phyloP scores from a whole-genome alignment of 1,140 invertebrate species.

The Sinella curviseta region DNA sequence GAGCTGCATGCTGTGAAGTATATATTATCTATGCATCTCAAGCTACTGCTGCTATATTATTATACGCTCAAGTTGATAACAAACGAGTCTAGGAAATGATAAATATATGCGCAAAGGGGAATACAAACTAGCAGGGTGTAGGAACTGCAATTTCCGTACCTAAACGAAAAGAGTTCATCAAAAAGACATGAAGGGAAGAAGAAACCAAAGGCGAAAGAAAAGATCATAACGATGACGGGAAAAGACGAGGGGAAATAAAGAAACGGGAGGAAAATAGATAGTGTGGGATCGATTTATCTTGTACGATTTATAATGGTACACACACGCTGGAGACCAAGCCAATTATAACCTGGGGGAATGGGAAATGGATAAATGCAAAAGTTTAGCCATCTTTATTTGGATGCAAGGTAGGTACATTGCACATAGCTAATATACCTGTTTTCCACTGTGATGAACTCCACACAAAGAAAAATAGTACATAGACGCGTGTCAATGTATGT shows the following conservation, averaged over 20 bases:
- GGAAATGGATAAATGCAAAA: too few relatives aligned
- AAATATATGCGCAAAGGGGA: too few relatives aligned
- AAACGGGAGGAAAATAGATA: slow-evolving; percentile 6
- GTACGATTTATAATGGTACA: slow-evolving; percentile 36
- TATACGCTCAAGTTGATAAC: too few relatives aligned
- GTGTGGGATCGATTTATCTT: slow-evolving; percentile 34
- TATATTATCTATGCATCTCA: too few relatives aligned
- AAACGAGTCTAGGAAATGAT: too few relatives aligned
- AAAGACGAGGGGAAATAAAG: background rate
- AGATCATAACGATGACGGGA: slow-evolving; percentile 22
- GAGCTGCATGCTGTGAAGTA: too few relatives aligned
- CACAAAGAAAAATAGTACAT: too few relatives aligned
- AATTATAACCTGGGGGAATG: slow-evolving; percentile 28
- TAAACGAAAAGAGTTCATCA: slow-evolving; percentile 4
- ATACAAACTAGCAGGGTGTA: too few relatives aligned
- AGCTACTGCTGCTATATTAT: too few relatives aligned
- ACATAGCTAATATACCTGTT: too few relatives aligned
- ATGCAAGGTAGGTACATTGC: background rate
- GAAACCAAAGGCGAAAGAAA: background rate
- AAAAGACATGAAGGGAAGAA: slow-evolving; percentile 19
- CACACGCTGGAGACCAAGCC: slow-evolving; percentile 9
- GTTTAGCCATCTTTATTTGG: background rate
- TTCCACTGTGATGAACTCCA: too few relatives aligned
- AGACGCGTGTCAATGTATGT: background rate
- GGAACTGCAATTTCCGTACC: background rate